phyloP scores from a whole-genome alignment of 2,113 vertebrate species.

The Serinus canaria region DNA sequence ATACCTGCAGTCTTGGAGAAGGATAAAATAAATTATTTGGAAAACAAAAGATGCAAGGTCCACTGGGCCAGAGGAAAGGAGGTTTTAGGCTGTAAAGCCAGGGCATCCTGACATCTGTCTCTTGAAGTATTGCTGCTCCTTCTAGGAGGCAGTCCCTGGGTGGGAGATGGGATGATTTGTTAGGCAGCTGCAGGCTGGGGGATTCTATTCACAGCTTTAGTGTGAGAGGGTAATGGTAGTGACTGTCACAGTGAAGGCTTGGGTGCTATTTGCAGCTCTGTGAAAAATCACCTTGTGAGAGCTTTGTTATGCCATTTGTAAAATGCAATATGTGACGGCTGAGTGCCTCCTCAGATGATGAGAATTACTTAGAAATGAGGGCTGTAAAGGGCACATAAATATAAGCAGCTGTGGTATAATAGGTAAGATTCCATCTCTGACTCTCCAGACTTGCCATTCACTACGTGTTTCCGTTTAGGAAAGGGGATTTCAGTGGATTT shows the following conservation, averaged over 20 bases:
- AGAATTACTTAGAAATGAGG: slow-evolving; percentile 53
- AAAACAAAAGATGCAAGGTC: neutral
- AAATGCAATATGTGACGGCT: slow-evolving; percentile 23
- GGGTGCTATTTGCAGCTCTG: slow-evolving; percentile 32
- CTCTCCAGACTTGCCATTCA: slow-evolving; percentile 7
- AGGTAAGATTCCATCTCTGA: slow-evolving; percentile 32
- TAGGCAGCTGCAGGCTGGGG: neutral
- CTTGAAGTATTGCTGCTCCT: slow-evolving; percentile 1
- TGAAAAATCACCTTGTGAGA: slow-evolving; percentile 49
- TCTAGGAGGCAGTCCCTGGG: neutral
- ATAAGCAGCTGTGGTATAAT: slow-evolving; percentile 49
- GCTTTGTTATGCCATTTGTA: slow-evolving; percentile 56
- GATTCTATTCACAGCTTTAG: slow-evolving; percentile 29
- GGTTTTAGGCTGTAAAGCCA: neutral
- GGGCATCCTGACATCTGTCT: neutral
- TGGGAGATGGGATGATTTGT: neutral
- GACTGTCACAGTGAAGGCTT: slow-evolving; percentile 34
- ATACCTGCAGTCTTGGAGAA: neutral
- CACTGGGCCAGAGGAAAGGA: neutral
- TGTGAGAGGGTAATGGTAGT: slow-evolving; percentile 3
- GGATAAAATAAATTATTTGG: neutral
- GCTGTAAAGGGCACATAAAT: slow-evolving; percentile 61
- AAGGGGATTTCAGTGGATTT: slow-evolving; percentile 2
- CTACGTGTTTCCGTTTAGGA: neutral
- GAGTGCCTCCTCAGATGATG: slow-evolving; percentile 45